A percentile compares a stretch with the other conserved stretches of the same genome.
Evolutionary conservation across 1,140 invertebrate genomes (phyloP).

Genomic region (Heliconius congener): DNA sequence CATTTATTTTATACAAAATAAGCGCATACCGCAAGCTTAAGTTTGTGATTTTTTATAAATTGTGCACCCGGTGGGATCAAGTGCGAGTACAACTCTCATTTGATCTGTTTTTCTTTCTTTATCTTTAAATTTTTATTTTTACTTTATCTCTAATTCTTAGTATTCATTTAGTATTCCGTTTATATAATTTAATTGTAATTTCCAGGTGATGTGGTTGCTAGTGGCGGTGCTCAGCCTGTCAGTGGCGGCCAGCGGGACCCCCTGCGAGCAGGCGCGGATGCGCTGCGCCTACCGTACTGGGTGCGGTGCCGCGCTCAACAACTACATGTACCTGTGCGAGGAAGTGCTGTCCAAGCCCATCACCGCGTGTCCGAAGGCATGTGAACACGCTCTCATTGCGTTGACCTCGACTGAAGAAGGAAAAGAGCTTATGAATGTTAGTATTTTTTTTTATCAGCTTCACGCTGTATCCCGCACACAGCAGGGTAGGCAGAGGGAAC

Average conservation of each 20-base stretch:
- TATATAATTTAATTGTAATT: not conserved
- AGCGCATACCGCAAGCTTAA: too few relatives aligned
- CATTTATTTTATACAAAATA: too few relatives aligned
- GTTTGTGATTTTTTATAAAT: too few relatives aligned
- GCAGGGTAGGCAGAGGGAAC: too few relatives aligned
- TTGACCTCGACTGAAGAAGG: conserved; percentile 90
- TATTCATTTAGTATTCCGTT: too few relatives aligned
- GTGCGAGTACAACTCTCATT: too few relatives aligned
- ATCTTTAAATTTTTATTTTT: too few relatives aligned
- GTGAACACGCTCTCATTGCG: conserved; percentile 88
- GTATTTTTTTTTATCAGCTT: conserved; percentile 24
- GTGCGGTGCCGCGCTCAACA: conserved; percentile 87
- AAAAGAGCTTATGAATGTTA: conserved; percentile 83
- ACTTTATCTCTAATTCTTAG: too few relatives aligned
- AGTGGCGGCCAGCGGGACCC: conserved; percentile 57
- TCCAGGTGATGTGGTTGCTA: conserved; percentile 73
- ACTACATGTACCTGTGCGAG: conserved; percentile 88
- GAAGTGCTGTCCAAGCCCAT: conserved; percentile 83
- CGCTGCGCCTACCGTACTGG: conserved; percentile 88
- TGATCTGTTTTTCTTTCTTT: too few relatives aligned
- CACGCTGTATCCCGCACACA: too few relatives aligned
- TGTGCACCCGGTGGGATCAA: too few relatives aligned
- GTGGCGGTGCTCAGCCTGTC: conserved; percentile 55
- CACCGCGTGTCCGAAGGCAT: conserved; percentile 85
- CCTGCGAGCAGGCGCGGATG: conserved; percentile 86